phyloP scores from a whole-genome alignment of 2,113 vertebrate genomes.

The Calidris pygmaea region DNA sequence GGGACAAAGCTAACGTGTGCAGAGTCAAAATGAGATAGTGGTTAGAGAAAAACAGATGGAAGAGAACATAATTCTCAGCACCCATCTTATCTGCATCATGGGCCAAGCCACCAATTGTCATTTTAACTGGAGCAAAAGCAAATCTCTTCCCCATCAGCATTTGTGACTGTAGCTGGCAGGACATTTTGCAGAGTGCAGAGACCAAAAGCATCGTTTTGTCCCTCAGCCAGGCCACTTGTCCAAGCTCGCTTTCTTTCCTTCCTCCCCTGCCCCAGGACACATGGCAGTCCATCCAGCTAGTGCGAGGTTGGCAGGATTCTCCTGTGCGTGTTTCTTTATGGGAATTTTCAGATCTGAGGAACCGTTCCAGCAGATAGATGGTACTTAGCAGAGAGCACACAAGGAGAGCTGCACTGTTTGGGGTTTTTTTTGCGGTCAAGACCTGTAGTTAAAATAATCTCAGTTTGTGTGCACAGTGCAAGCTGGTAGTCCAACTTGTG shows the following conservation, averaged over 20 bases:
- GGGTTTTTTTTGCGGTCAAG: not conserved
- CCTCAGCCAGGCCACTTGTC: constrained; percentile 11
- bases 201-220: not conserved
- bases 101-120: not conserved
- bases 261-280: constrained; percentile 37
- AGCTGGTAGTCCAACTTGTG: not conserved
- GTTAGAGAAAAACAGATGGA: not conserved
- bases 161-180: constrained; percentile 9
- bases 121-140: constrained; percentile 11
- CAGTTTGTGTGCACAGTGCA: not conserved
- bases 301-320: not conserved
- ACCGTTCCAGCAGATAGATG: not conserved
- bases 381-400: not conserved
- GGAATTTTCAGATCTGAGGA: not conserved
- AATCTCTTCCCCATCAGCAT: not conserved
- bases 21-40: not conserved
- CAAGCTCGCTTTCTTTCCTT: constrained; percentile 24
- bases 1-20: not conserved
- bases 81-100: not conserved
- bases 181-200: not conserved
- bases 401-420: not conserved
- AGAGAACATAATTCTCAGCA: not conserved
- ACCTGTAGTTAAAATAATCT: not conserved
- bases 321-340: not conserved
- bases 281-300: constrained; percentile 9